A percentile compares a stretch with the other conserved stretches of the same genome.
phyloP scores from a whole-genome alignment of 92 coral and sea anemone genomes.

The Parazoanthus swiftii region DNA sequence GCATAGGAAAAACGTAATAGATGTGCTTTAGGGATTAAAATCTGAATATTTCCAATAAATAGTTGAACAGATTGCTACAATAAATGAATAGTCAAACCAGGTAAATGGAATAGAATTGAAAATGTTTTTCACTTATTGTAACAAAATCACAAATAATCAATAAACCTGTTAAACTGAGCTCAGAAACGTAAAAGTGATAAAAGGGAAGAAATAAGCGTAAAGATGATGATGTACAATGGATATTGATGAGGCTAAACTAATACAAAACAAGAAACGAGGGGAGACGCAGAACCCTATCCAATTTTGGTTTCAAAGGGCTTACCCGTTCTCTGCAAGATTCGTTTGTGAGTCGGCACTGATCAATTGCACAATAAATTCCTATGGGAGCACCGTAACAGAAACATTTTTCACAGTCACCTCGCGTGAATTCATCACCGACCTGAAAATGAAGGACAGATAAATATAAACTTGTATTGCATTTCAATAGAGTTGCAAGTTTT shows the following conservation, averaged over 20 bases:
- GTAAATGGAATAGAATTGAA: too few species aligned
- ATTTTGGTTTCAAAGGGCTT: background rate
- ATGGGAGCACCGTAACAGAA: conserved; percentile 49
- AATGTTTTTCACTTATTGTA: too few species aligned
- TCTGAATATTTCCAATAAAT: too few species aligned
- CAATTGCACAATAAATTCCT: conserved; percentile 52
- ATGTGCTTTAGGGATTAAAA: too few species aligned
- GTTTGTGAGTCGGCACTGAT: conserved; percentile 54
- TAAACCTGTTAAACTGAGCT: background rate
- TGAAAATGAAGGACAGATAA: background rate
- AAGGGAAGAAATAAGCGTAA: background rate
- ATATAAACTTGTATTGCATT: background rate
- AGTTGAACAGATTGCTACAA: too few species aligned
- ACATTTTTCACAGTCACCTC: conserved; percentile 59
- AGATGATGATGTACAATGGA: background rate
- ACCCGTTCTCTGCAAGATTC: conserved; percentile 52
- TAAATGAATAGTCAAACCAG: too few species aligned
- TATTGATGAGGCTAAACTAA: background rate
- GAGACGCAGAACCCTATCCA: too few species aligned
- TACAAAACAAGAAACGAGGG: background rate
- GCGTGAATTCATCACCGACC: conserved; percentile 56
- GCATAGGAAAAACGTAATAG: too few species aligned
- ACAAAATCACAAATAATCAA: background rate
- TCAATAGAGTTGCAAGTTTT: background rate
- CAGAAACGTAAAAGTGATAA: too few species aligned